Evolutionary conservation across 1,140 invertebrate species (phyloP).

Genomic region (Drosophila ohnishii): DNA sequence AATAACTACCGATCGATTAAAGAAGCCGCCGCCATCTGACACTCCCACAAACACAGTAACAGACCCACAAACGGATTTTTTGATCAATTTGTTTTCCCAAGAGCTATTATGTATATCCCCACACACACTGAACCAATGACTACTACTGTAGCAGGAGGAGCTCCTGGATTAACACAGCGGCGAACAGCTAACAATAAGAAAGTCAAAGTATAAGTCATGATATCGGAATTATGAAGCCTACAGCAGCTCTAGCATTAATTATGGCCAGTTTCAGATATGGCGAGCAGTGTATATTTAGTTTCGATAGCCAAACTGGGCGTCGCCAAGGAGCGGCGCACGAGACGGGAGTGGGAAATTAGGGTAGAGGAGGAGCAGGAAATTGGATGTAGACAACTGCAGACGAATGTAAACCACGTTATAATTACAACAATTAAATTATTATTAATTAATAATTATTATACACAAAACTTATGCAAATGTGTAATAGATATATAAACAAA

Average conservation of each 20-base stretch:
- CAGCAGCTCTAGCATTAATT: slow-evolving; percentile 56
- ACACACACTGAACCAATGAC: slow-evolving; percentile 20
- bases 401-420: slow-evolving; percentile 71
- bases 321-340: slow-evolving; percentile 53
- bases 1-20: slow-evolving; percentile 51
- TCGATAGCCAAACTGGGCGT: slow-evolving; percentile 71
- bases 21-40: slow-evolving; percentile 48
- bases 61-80: slow-evolving; percentile 31
- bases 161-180: slow-evolving; percentile 29
- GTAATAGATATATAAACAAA: slow-evolving; percentile 66
- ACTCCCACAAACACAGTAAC: slow-evolving; percentile 33
- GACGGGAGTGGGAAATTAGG: slow-evolving; percentile 6
- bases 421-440: slow-evolving; percentile 80
- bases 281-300: slow-evolving; percentile 69
- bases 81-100: slow-evolving; percentile 31
- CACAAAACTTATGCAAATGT: slow-evolving; percentile 74
- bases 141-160: background rate
- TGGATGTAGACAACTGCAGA: slow-evolving; percentile 21
- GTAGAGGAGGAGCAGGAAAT: slow-evolving; percentile 32
- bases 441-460: slow-evolving; percentile 81
- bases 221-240: slow-evolving; percentile 37
- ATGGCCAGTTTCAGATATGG: slow-evolving; percentile 53
- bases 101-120: slow-evolving; percentile 1
- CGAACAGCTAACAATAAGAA: slow-evolving; percentile 48
- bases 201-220: slow-evolving; percentile 31